Conservation (phyloP, 30 jellyfish, hydroid and myxozoan genomes). For the Aurelia coerulea region DNA sequence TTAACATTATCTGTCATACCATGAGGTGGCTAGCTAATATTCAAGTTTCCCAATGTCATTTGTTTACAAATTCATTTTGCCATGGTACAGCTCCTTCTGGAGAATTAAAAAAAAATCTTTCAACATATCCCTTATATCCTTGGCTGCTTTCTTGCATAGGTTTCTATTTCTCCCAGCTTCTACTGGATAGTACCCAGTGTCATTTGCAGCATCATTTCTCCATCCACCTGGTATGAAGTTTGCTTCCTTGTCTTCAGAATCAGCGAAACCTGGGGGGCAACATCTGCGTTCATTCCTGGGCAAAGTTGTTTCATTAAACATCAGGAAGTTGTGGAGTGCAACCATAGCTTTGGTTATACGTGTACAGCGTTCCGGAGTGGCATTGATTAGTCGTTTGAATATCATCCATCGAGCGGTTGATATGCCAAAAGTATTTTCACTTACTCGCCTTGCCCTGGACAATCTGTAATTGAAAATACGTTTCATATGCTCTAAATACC, state of each 20-base stretch:
- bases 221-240: constrained; percentile 13
- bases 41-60: neutral
- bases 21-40: neutral
- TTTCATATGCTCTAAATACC: constrained; percentile 2
- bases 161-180: constrained; percentile 21
- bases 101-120: constrained; percentile 4
- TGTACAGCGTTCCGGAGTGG: neutral
- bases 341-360: constrained; percentile 4
- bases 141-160: constrained; percentile 15
- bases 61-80: constrained; percentile 23
- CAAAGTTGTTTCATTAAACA: constrained; percentile 32
- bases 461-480: constrained; percentile 28
- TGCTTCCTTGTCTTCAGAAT: constrained; percentile 15
- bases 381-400: neutral
- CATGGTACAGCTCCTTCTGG: constrained; percentile 14
- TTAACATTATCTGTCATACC: neutral
- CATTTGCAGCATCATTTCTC: constrained; percentile 24
- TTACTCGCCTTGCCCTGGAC: constrained; percentile 13
- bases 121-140: neutral
- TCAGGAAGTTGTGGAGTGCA: constrained; percentile 23
- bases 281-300: constrained; percentile 50
- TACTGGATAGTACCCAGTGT: constrained; percentile 13
- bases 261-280: constrained; percentile 58
- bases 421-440: constrained; percentile 42
- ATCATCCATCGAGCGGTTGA: constrained; percentile 40